A percentile compares a stretch with the other conserved stretches of the same genome.
phyloP scores from a whole-genome alignment of 2,113 vertebrate species.

The Thinocorus orbignyianus region DNA sequence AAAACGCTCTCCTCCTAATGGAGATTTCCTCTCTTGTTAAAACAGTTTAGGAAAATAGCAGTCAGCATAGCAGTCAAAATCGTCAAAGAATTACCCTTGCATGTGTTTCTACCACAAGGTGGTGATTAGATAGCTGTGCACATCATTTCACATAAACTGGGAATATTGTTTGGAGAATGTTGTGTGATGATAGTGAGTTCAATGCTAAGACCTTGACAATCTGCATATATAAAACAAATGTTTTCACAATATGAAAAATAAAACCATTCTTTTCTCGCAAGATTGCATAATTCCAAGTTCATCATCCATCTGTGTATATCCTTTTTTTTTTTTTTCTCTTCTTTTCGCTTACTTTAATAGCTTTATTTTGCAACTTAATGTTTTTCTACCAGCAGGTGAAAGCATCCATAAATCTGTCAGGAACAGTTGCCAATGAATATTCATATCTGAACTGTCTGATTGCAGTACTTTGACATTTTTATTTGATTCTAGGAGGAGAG shows the following conservation, averaged over 20 bases:
- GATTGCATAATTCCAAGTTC: slow-evolving; percentile 72
- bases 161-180: neutral
- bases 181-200: slow-evolving; percentile 22
- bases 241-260: slow-evolving; percentile 72
- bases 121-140: slow-evolving; percentile 26
- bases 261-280: slow-evolving; percentile 62
- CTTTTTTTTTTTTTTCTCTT: slow-evolving; percentile 50
- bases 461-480: slow-evolving; percentile 82
- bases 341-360: slow-evolving; percentile 80
- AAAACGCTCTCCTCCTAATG: slow-evolving; percentile 7
- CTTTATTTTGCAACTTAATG: slow-evolving; percentile 80
- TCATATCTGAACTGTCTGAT: slow-evolving; percentile 80
- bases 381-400: slow-evolving; percentile 84
- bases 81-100: slow-evolving; percentile 2
- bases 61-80: neutral
- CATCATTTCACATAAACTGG: neutral
- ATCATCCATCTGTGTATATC: slow-evolving; percentile 77
- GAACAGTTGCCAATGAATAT: slow-evolving; percentile 89
- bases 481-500: slow-evolving; percentile 75
- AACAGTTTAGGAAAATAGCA: neutral
- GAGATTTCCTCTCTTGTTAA: slow-evolving; percentile 31
- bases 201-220: slow-evolving; percentile 60
- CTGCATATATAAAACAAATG: slow-evolving; percentile 67
- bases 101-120: slow-evolving; percentile 14
- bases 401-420: slow-evolving; percentile 84